Percentiles rank a stretch among this genome's conserved stretches.
These are phyloP conservation scores for Gallinago undulata DNA, from an alignment of 2,113 vertebrate species.

Conservation along the genomic window DNA sequence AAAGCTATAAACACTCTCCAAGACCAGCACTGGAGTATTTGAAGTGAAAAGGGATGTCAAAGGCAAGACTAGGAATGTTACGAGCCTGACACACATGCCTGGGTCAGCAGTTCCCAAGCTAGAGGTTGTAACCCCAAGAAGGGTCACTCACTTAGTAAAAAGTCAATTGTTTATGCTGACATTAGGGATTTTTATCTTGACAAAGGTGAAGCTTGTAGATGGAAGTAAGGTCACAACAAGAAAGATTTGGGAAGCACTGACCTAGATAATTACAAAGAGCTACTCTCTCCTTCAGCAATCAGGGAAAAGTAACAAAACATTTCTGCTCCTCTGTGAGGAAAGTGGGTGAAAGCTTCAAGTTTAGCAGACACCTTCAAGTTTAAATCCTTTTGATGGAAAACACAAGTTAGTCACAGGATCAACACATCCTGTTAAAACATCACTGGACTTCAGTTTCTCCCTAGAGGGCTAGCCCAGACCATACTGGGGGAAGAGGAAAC, in stretches of 20 bases:
- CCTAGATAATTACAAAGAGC: constrained; percentile 26
- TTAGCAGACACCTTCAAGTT: not conserved
- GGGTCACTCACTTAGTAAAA: constrained; percentile 24
- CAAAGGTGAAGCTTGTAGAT: constrained; percentile 33
- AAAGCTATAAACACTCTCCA: not conserved
- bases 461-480: not conserved
- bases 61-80: not conserved
- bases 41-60: not conserved
- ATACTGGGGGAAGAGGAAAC: not conserved
- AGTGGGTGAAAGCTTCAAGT: not conserved
- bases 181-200: not conserved
- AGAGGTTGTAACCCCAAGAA: not conserved
- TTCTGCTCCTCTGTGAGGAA: not conserved
- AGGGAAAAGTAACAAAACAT: not conserved
- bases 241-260: constrained; percentile 19
- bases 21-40: not conserved
- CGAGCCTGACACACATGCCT: not conserved
- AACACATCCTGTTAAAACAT: not conserved
- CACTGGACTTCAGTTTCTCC: not conserved
- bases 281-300: not conserved
- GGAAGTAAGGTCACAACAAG: not conserved
- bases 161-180: constrained; percentile 1
- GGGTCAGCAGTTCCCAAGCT: not conserved
- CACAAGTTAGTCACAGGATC: not conserved
- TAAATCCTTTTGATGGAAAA: not conserved